Percentiles rank a stretch among this genome's conserved stretches.
Evolutionary conservation across 2,113 vertebrate genomes (phyloP).

Genomic region (Jaculus jaculus): DNA sequence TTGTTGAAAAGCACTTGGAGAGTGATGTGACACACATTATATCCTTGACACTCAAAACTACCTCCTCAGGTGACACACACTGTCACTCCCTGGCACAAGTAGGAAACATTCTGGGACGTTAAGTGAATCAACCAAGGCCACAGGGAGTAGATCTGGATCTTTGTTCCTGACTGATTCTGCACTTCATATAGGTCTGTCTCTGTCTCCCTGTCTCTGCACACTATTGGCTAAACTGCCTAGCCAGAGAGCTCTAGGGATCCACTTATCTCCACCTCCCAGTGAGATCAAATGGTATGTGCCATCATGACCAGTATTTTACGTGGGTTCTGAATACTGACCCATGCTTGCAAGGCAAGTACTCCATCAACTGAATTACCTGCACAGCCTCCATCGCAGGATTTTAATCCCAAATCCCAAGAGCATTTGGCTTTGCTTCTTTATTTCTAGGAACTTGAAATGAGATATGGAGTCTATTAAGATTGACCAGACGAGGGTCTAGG

Average conservation of each 20-base stretch:
- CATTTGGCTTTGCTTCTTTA: neutral
- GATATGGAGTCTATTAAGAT: neutral
- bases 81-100: neutral
- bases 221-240: too few relatives aligned
- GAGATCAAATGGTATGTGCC: too few relatives aligned
- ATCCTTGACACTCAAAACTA: neutral
- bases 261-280: too few relatives aligned
- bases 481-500: too few relatives aligned
- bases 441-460: conserved; percentile 16
- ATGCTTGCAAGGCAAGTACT: too few relatives aligned
- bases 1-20: neutral
- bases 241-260: too few relatives aligned
- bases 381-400: too few relatives aligned
- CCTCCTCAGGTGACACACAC: neutral
- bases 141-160: neutral
- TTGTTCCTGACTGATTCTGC: neutral
- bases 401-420: neutral
- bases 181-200: neutral
- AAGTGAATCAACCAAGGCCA: neutral
- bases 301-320: too few relatives aligned
- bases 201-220: too few relatives aligned
- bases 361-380: too few relatives aligned
- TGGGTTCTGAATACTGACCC: too few relatives aligned
- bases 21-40: rapidly evolving
- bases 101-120: neutral